These are phyloP conservation scores for Allolobophora icterica DNA, from an alignment of 2,888 invertebrate species.

Conservation along the genomic window DNA sequence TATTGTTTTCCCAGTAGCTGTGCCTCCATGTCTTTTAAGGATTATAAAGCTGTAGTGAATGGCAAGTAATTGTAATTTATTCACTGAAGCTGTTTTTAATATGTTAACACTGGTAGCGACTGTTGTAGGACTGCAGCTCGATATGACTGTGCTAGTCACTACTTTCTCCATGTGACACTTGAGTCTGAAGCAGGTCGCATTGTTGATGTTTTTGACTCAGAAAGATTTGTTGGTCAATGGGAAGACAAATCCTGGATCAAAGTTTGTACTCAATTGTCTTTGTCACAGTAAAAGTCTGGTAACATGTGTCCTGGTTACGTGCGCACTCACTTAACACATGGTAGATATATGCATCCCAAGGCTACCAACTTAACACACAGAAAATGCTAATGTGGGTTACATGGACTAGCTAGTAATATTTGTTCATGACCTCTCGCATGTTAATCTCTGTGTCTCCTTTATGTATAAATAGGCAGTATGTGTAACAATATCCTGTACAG, in stretches of 20 bases:
- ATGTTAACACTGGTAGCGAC: neutral
- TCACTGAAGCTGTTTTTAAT: neutral
- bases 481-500: no score
- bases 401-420: no score
- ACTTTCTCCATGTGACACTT: constrained; percentile 12
- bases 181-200: neutral
- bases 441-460: no score
- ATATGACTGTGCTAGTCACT: constrained; percentile 15
- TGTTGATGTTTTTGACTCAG: neutral
- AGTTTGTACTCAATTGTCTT: neutral
- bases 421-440: no score
- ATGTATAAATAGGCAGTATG: no score
- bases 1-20: no score
- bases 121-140: constrained; percentile 22
- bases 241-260: constrained; percentile 20
- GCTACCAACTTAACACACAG: no score
- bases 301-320: no score
- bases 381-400: no score
- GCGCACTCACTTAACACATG: no score
- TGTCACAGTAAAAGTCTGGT: neutral
- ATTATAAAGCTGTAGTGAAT: neutral
- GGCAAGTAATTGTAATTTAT: neutral
- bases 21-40: no score
- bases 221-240: constrained; percentile 24
- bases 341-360: no score